Conservation (phyloP, 2,888 invertebrate species). For the Trichopoda pennipes region DNA sequence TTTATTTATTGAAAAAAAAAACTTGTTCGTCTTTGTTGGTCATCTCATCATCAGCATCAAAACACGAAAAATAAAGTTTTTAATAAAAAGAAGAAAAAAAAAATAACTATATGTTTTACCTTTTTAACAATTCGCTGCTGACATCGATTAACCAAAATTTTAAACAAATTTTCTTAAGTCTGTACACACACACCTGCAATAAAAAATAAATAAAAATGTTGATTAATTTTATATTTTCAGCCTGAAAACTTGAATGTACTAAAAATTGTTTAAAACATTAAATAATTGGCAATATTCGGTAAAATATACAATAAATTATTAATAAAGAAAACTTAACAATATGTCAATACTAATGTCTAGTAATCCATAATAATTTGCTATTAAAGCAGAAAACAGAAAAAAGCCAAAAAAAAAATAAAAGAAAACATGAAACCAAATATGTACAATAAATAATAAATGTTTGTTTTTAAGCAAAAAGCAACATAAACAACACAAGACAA, state of each 20-base stretch:
- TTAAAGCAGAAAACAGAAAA: constrained; percentile 13
- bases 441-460: constrained; percentile 28
- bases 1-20: too few relatives aligned
- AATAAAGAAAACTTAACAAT: constrained; percentile 57
- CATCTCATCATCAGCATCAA: too few relatives aligned
- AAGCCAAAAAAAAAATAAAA: constrained; percentile 11
- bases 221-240: constrained; percentile 49
- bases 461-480: not conserved
- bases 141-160: constrained; percentile 47
- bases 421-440: constrained; percentile 29
- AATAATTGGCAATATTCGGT: constrained; percentile 44
- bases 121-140: not conserved
- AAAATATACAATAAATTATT: constrained; percentile 58
- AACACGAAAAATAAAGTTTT: not conserved
- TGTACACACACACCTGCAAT: constrained; percentile 63
- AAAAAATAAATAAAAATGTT: constrained; percentile 36
- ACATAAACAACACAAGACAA: constrained; percentile 8
- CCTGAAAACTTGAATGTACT: not conserved
- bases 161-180: constrained; percentile 24
- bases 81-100: not conserved
- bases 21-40: too few relatives aligned
- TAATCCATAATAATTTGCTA: constrained; percentile 66
- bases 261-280: constrained; percentile 17
- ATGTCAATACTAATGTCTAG: constrained; percentile 59
- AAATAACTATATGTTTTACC: constrained; percentile 8